Conservation (phyloP, 1,140 invertebrate genomes). For the Hylaeus volcanicus region DNA sequence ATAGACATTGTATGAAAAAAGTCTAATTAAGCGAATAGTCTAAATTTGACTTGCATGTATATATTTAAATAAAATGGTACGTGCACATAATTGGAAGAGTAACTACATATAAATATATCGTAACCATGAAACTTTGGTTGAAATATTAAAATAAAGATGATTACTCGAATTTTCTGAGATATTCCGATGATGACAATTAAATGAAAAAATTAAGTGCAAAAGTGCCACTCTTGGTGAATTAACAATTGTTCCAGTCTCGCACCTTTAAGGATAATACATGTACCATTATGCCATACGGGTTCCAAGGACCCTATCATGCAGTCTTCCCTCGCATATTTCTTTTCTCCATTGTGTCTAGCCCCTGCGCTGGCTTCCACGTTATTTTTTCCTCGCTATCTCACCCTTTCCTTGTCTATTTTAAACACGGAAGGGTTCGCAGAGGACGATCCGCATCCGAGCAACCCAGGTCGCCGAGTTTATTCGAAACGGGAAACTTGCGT, state of each 20-base stretch:
- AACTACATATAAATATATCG: no score
- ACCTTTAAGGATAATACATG: not conserved
- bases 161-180: no score
- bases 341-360: not conserved
- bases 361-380: conserved; percentile 8
- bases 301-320: conserved; percentile 26
- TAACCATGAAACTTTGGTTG: no score
- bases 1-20: no score
- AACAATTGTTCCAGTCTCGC: not conserved
- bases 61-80: no score
- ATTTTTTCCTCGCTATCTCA: conserved; percentile 25
- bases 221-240: no score
- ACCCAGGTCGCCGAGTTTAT: conserved; percentile 1
- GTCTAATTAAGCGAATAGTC: no score
- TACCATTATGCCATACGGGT: not conserved
- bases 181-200: no score
- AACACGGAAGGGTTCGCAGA: not conserved
- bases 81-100: no score
- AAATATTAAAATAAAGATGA: no score
- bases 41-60: no score
- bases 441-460: not conserved
- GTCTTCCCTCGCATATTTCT: conserved; percentile 1
- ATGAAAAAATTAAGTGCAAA: no score
- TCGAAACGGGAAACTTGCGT: not conserved
- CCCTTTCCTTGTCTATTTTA: conserved; percentile 17